phyloP scores from a whole-genome alignment of 2,797 vertebrate genomes.

The Gambelia wislizenii region DNA sequence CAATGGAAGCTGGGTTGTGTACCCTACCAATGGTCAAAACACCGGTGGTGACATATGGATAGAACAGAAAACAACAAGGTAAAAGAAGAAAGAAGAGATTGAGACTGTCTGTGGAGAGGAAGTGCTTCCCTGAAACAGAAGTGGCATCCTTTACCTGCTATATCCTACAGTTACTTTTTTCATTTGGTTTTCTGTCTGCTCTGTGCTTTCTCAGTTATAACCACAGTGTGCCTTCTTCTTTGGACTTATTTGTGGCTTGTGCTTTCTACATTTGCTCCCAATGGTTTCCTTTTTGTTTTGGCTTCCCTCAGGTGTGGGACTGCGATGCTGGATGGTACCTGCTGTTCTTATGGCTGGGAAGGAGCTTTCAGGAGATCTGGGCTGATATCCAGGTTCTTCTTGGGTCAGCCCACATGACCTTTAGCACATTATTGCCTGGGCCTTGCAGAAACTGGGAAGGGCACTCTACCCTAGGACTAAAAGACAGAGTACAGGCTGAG shows the following conservation, averaged over 20 bases:
- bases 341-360: not conserved
- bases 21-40: not conserved
- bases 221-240: not conserved
- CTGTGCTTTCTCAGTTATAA: not conserved
- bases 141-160: not conserved
- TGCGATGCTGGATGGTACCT: not conserved
- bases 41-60: not conserved
- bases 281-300: not conserved
- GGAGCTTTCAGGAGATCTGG: not conserved
- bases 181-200: too few relatives aligned
- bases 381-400: not conserved
- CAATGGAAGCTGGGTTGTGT: not conserved
- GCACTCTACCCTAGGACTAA: not conserved
- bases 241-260: not conserved
- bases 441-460: slow-evolving; percentile 1
- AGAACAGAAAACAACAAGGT: not conserved
- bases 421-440: not conserved
- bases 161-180: not conserved
- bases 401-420: not conserved
- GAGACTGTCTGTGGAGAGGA: not conserved
- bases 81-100: not conserved
- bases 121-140: not conserved
- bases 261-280: not conserved
- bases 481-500: not conserved
- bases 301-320: not conserved